phyloP scores from a whole-genome alignment of 2,113 vertebrate species.

The Campylomormyrus tamandua region DNA sequence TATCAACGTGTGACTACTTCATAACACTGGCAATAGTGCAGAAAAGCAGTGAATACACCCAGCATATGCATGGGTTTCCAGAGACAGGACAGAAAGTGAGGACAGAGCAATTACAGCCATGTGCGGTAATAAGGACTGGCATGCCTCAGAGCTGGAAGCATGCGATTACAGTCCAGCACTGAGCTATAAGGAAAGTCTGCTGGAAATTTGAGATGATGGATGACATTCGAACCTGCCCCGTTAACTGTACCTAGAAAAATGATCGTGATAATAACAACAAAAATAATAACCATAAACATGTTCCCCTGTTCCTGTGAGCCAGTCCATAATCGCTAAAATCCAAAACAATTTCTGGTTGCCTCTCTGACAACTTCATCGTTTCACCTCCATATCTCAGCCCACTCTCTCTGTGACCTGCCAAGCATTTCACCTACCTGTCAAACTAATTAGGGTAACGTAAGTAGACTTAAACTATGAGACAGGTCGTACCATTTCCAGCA shows the following conservation, averaged over 20 bases:
- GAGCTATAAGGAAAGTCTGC: background rate
- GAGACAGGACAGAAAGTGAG: background rate
- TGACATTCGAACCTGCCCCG: background rate
- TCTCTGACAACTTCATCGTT: background rate
- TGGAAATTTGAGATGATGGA: background rate
- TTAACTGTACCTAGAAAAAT: conserved; percentile 8
- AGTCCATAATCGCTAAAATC: background rate
- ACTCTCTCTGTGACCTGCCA: background rate
- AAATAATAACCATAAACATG: background rate
- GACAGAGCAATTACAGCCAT: background rate
- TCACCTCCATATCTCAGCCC: background rate
- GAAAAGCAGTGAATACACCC: background rate
- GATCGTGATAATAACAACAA: background rate
- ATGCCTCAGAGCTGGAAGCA: background rate
- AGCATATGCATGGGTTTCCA: background rate
- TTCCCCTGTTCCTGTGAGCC: background rate
- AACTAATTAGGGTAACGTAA: conserved; percentile 4
- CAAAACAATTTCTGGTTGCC: background rate
- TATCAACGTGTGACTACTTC: background rate
- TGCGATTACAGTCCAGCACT: background rate
- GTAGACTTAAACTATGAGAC: background rate
- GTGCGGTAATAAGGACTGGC: background rate
- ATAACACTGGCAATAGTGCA: background rate
- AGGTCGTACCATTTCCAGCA: background rate
- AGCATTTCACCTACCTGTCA: conserved; percentile 1